phyloP scores from a whole-genome alignment of 2,113 vertebrate genomes.

The Sinosuthora webbiana region DNA sequence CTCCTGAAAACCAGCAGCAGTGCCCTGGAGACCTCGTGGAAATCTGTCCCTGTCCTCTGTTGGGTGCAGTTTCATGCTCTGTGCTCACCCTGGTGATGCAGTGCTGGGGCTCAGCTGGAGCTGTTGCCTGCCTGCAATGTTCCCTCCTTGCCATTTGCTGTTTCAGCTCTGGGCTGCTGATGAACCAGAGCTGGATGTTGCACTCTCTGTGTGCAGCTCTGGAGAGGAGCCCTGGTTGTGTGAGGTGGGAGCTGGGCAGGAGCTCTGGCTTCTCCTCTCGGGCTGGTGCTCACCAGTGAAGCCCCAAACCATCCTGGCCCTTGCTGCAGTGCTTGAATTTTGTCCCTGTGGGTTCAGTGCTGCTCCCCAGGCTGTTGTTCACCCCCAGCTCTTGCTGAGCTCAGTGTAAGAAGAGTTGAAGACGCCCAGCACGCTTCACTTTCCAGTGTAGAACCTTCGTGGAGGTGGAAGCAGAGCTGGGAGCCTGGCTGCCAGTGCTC shows the following conservation, averaged over 20 bases:
- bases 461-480: neutral
- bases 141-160: neutral
- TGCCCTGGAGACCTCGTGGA: neutral
- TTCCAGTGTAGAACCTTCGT: neutral
- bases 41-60: neutral
- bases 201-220: neutral
- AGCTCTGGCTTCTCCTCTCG: neutral
- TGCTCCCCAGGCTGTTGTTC: neutral
- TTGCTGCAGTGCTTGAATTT: neutral
- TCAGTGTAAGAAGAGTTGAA: neutral
- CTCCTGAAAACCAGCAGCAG: neutral
- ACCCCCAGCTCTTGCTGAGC: neutral
- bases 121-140: rapidly evolving
- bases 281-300: neutral
- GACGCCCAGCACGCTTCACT: rapidly evolving
- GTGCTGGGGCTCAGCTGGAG: neutral
- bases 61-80: neutral
- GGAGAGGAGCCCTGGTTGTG: neutral
- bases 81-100: rapidly evolving
- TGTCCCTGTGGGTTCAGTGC: neutral
- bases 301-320: neutral
- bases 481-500: neutral
- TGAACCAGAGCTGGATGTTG: neutral
- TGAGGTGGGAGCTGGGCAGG: neutral
- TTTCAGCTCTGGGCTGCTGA: neutral